Conservation (phyloP, 1,140 invertebrate species). For the Aethina tumida region DNA sequence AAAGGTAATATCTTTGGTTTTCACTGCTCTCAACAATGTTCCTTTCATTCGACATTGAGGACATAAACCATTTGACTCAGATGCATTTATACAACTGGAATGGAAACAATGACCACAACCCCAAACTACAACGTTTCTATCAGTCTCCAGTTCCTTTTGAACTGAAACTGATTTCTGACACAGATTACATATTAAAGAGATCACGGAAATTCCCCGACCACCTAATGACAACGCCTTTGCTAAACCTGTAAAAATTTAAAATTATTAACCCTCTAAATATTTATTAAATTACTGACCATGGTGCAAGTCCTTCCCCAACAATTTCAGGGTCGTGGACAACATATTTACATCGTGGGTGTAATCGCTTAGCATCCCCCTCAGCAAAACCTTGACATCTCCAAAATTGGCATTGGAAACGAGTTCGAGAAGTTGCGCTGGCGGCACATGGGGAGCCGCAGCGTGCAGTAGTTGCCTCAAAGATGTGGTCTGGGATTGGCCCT, state of each 20-base stretch:
- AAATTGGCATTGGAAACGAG: slow-evolving; percentile 39
- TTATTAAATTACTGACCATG: slow-evolving; percentile 22
- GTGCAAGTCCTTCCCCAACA: slow-evolving; percentile 37
- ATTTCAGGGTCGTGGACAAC: slow-evolving; percentile 30
- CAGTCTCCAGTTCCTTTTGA: slow-evolving; percentile 13
- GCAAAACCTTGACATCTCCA: slow-evolving; percentile 40
- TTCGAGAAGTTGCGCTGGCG: slow-evolving; percentile 39
- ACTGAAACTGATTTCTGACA: slow-evolving; percentile 26
- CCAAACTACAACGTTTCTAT: slow-evolving; percentile 23
- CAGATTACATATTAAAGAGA: slow-evolving; percentile 22
- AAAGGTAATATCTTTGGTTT: slow-evolving; percentile 13
- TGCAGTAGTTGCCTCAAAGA: slow-evolving; percentile 38
- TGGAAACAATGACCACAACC: slow-evolving; percentile 34
- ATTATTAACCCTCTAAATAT: not conserved
- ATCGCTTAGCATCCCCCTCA: slow-evolving; percentile 41
- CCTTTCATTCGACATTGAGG: slow-evolving; percentile 25
- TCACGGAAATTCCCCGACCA: slow-evolving; percentile 24
- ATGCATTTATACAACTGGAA: slow-evolving; percentile 20
- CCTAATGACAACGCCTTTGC: slow-evolving; percentile 25
- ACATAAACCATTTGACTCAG: slow-evolving; percentile 22
- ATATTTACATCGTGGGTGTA: slow-evolving; percentile 38
- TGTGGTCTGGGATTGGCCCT: slow-evolving; percentile 29
- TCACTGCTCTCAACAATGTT: slow-evolving; percentile 14
- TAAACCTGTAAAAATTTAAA: slow-evolving; percentile 24
- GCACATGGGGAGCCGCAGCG: slow-evolving; percentile 42